These are phyloP conservation scores for Charanyca ferruginea DNA, from an alignment of 2,888 invertebrate genomes.

Conservation along the genomic window DNA sequence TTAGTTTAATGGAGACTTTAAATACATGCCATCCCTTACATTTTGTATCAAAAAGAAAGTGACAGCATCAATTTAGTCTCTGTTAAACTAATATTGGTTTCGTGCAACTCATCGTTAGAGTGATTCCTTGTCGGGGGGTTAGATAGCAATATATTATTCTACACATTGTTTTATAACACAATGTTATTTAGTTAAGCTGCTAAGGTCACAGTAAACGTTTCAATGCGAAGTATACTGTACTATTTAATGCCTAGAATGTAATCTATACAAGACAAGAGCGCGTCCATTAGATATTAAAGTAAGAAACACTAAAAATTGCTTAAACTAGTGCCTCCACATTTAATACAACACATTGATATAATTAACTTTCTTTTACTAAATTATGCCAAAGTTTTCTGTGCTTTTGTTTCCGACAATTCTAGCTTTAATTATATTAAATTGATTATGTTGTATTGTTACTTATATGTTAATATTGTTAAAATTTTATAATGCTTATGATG, in stretches of 20 bases:
- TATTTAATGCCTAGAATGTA: slow-evolving; percentile 56
- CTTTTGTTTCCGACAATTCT: slow-evolving; percentile 44
- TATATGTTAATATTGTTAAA: slow-evolving; percentile 54
- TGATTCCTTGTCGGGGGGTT: slow-evolving; percentile 23
- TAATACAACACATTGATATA: slow-evolving; percentile 29
- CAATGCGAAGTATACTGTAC: slow-evolving; percentile 54
- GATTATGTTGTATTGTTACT: slow-evolving; percentile 53
- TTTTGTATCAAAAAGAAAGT: no score
- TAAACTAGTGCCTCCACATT: slow-evolving; percentile 61
- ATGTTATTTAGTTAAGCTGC: slow-evolving; percentile 59
- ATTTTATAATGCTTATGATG: slow-evolving; percentile 53
- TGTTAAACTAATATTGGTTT: no score
- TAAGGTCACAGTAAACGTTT: slow-evolving; percentile 51
- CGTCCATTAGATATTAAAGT: slow-evolving; percentile 66
- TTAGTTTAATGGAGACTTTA: no score
- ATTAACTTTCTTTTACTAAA: slow-evolving; percentile 35
- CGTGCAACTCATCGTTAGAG: no score
- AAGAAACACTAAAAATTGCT: slow-evolving; percentile 51
- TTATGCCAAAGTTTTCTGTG: slow-evolving; percentile 60
- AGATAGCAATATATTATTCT: slow-evolving; percentile 46
- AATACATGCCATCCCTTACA: no score
- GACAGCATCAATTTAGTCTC: no score
- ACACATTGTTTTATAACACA: slow-evolving; percentile 30
- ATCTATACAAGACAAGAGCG: slow-evolving; percentile 57
- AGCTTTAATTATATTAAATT: slow-evolving; percentile 57